phyloP scores from a whole-genome alignment of 2,888 invertebrate genomes.

The Perizoma flavofasciatum region DNA sequence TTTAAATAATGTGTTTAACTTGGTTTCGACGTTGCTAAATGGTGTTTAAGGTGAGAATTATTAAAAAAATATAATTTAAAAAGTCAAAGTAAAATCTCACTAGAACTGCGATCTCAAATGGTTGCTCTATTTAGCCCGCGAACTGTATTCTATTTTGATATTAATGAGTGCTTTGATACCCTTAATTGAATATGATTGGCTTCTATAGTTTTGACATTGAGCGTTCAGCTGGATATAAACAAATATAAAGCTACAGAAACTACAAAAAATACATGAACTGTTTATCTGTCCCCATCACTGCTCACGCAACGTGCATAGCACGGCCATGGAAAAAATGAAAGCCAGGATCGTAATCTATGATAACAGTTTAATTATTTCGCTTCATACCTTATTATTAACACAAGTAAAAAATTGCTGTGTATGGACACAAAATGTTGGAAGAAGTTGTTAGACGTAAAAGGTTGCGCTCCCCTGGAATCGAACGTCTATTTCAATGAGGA shows the following conservation, averaged over 20 bases:
- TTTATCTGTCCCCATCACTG: conserved; percentile 59
- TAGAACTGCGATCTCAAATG: too few species aligned
- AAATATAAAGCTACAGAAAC: conserved; percentile 47
- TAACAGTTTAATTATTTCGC: conserved; percentile 52
- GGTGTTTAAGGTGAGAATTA: too few species aligned
- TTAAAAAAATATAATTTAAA: too few species aligned
- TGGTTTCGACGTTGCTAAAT: too few species aligned
- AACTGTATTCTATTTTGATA: conserved; percentile 24
- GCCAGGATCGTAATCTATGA: conserved; percentile 64
- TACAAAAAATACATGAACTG: conserved; percentile 54
- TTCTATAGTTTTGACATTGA: conserved; percentile 42
- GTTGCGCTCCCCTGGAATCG: conserved; percentile 74
- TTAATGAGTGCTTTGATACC: conserved; percentile 36
- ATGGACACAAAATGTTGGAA: conserved; percentile 23
- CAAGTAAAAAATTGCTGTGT: conserved; percentile 7
- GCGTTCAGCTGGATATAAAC: conserved; percentile 51
- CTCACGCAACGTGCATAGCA: conserved; percentile 60
- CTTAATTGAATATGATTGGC: conserved; percentile 39
- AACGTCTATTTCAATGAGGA: conserved; percentile 78
- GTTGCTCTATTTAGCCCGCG: background rate
- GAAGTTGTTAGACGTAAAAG: conserved; percentile 51
- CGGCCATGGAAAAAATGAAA: conserved; percentile 61
- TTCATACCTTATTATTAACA: conserved; percentile 23
- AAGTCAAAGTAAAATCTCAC: too few species aligned
- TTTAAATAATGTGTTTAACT: too few species aligned